Base-by-base conservation (phyloP, 2,888 invertebrate genomes). In the Myathropa florea region DNA sequence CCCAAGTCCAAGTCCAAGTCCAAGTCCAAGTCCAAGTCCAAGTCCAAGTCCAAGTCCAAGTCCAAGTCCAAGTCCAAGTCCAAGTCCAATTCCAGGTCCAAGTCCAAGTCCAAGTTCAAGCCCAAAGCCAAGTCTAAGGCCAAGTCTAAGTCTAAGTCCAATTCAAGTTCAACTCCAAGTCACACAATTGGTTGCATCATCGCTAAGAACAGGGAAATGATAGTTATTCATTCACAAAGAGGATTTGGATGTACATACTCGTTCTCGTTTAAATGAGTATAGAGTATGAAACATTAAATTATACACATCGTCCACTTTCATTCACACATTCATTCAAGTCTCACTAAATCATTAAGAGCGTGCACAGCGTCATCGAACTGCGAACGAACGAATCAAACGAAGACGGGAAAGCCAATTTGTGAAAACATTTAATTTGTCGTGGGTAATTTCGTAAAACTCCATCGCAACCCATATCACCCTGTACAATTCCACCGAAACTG, bases 1-100 rank as follows among this genome's bases (percentile, higher is more conserved):
- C 30, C 71, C 60, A 71, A 71, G 71, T 60, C 60, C 36, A 71
- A 71, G 60, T 60, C 71, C 36, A 71, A 71, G 71, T 60, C 71
- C 60, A 71, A 71, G 71, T 60, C 71, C 60, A 71, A 71, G 71
- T 60, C 71, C 60, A 71, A 71, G 71, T 59, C 71, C 59, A 71
- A 71, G 71, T 60, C 71, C 36, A 71, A 71, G 71, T 60, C 60
- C 60, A 71, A 71, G 71, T 60, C 71, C 60, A 71, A 71, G 60
- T 60, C 71, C 36, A 71, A 71, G 60, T 60, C 60, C 33, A 60
- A 71, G 60, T 60, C 71, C 59, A n/a, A n/a, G n/a, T n/a, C n/a
- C n/a, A n/a, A n/a, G n/a, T n/a, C n/a, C n/a, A n/a, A n/a, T n/a
- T n/a, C n/a, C n/a, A n/a, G n/a, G n/a, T n/a, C n/a, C n/a, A n/a